Percentiles rank a stretch among this genome's conserved stretches.
These are phyloP conservation scores for Rotaria magnacalcarata DNA, from an alignment of 2,888 invertebrate species.

Conservation along the genomic window DNA sequence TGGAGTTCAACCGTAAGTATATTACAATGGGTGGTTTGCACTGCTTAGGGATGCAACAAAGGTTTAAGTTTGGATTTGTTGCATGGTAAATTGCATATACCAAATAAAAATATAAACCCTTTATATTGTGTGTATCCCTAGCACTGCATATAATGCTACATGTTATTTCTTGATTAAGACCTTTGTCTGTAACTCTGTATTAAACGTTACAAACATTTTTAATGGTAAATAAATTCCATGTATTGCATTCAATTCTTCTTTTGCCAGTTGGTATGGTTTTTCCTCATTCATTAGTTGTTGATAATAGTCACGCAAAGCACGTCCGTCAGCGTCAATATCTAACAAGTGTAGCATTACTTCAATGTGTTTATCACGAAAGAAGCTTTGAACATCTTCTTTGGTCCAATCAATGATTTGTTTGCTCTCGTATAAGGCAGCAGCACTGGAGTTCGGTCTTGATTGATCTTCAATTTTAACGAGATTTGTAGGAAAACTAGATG, in stretches of 20 bases:
- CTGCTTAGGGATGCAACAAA: no score
- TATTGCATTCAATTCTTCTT: neutral
- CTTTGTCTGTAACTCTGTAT: no score
- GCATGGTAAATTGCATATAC: no score
- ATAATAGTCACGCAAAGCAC: neutral
- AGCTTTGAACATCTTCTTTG: neutral
- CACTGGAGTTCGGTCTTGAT: neutral
- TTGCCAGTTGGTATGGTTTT: neutral
- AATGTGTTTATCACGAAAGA: slow-evolving; percentile 7
- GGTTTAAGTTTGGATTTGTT: no score
- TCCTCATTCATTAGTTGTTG: neutral
- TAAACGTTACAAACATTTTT: slow-evolving; percentile 6
- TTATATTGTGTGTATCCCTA: no score
- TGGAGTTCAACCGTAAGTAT: no score
- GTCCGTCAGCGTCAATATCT: neutral
- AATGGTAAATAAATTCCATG: slow-evolving; percentile 4
- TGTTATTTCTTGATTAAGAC: no score
- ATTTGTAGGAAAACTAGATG: no score
- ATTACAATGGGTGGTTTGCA: no score
- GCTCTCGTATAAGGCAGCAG: neutral
- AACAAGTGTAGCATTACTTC: neutral
- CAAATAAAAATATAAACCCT: no score
- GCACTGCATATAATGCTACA: no score
- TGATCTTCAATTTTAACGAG: neutral
- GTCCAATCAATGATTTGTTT: neutral